Base-by-base conservation (phyloP, 1,140 invertebrate species). In the Pogonomyrmex californicus region DNA sequence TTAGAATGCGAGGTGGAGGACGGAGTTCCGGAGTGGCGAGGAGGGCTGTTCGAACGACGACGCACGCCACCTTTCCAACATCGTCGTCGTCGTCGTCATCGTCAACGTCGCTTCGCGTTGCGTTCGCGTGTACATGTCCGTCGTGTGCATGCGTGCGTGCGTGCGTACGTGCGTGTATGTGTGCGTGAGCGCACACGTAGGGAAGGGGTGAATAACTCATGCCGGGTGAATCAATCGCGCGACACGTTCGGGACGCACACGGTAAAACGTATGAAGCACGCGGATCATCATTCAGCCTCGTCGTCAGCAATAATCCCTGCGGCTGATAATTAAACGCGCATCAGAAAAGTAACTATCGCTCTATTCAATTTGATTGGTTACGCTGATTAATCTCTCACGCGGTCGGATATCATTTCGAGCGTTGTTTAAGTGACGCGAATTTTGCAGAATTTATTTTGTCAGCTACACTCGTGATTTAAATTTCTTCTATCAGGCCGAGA, bases 1-100 rank as follows among this genome's bases (percentile, higher is more conserved):
- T 91, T 91, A 89, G 87, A 87, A 90, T 90, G 73, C 83, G 89
- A 87, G 87, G 49, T 86, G 68, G 77, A 73, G 86, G 7, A 54
- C 47, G 62, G 63, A n/a, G 12, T 14, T n/a, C 49, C 14, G 51
- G 58, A 9, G 38, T 17, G 17, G 56, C n/a, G 73, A 60, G 38
- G 41, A 54, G 41, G 30, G 54, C 23, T 47, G n/a, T 23, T 68
- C 77, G 47, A 81, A 81, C 41, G 44, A 41, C 77, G 71, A 75
- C 44, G 63, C 73, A 66, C 33, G 81, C 73, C 62, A 89, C 87
- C 87, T 82, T 77, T 68, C 4, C 62, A 33, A 10, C 41, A 12
- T 62, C 71, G 38, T 58, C 73, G 12, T 44, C 17, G 49, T 71
- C 68, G 68, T 51, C 68, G 41, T 30, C 66, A 14, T 36, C 14